Evolutionary conservation across 2,888 invertebrate species (phyloP).

Genomic region (Acrobasis consociella): DNA sequence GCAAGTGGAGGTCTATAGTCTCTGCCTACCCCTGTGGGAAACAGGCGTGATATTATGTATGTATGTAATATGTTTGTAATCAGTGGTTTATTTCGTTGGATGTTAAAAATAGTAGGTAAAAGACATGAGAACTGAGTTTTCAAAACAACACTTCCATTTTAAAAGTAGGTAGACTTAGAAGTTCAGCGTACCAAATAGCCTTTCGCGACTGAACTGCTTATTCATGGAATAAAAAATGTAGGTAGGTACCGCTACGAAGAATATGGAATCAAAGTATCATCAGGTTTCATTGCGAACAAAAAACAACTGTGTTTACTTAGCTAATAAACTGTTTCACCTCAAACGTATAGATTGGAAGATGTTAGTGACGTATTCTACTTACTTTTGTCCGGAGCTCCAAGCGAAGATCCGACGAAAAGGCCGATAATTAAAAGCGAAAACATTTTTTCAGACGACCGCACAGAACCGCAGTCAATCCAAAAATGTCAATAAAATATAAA

Average conservation of each 20-base stretch:
- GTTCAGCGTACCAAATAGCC: not conserved
- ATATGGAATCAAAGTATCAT: not conserved
- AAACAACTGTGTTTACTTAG: not conserved
- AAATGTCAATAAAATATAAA: not conserved
- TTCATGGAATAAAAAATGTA: not conserved
- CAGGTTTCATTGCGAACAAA: not conserved
- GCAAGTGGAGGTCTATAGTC: too few relatives aligned
- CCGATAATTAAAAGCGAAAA: constrained; percentile 46
- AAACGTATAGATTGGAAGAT: not conserved
- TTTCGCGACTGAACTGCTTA: not conserved
- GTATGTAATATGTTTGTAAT: too few relatives aligned
- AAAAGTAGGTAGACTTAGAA: too few relatives aligned
- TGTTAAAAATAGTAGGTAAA: too few relatives aligned
- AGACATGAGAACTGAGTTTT: too few relatives aligned
- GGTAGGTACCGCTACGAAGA: not conserved
- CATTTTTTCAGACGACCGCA: constrained; percentile 49
- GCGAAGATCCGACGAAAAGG: constrained; percentile 51
- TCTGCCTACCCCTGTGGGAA: too few relatives aligned
- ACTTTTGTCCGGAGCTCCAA: constrained; percentile 65
- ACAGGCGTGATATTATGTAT: too few relatives aligned
- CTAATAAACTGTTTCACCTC: not conserved
- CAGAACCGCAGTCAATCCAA: constrained; percentile 33
- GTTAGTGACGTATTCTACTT: constrained; percentile 33
- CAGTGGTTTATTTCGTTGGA: too few relatives aligned
- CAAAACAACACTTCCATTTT: too few relatives aligned